phyloP scores from a whole-genome alignment of 2,113 vertebrate species.

The Podarcis cretensis region DNA sequence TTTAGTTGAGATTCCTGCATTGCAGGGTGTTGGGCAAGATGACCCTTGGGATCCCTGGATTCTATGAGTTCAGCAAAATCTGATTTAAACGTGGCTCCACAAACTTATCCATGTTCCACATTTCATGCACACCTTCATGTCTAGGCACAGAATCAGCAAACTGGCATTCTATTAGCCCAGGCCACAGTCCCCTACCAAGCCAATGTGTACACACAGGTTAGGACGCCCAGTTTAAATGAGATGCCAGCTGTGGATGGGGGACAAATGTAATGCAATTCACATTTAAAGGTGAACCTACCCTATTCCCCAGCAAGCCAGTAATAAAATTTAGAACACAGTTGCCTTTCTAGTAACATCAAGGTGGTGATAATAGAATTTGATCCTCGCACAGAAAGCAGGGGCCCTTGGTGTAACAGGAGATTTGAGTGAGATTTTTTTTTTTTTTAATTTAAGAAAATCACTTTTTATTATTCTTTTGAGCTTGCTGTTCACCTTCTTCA shows the following conservation, averaged over 20 bases:
- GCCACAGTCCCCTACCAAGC: too few species aligned
- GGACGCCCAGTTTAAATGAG: background rate
- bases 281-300: too few species aligned
- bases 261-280: too few species aligned
- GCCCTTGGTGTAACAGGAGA: background rate
- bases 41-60: too few species aligned
- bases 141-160: background rate
- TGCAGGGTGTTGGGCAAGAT: too few species aligned
- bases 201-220: background rate
- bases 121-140: background rate
- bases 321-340: background rate
- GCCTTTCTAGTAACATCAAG: background rate
- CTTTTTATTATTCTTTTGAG: background rate
- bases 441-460: background rate
- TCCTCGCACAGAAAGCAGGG: background rate
- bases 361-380: background rate
- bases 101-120: background rate
- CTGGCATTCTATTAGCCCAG: too few species aligned
- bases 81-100: background rate
- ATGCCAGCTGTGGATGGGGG: background rate
- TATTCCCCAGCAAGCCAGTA: background rate
- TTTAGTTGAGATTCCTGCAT: too few species aligned
- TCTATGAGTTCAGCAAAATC: background rate
- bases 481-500: background rate
- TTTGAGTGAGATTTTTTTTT: background rate